These are phyloP conservation scores for Gopherus flavomarginatus DNA, from an alignment of 2,113 vertebrate genomes.

Conservation along the genomic window DNA sequence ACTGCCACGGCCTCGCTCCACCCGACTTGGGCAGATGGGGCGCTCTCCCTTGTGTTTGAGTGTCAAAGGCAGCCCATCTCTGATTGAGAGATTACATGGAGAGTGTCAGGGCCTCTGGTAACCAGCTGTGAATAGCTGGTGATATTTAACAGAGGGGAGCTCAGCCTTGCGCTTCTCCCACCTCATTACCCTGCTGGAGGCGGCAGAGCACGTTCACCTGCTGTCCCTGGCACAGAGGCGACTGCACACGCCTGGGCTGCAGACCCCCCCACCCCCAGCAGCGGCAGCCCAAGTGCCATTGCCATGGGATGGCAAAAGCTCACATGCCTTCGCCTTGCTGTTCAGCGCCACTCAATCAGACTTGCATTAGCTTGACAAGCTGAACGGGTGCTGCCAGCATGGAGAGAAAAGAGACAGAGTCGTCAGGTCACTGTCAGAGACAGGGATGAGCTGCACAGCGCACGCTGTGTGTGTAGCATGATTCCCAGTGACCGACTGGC, in stretches of 20 bases:
- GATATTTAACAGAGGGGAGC: background rate
- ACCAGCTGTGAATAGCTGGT: constrained; percentile 2
- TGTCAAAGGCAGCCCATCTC: rapidly evolving
- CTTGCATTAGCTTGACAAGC: background rate
- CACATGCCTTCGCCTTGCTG: background rate
- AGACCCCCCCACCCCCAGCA: background rate
- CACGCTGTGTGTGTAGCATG: background rate
- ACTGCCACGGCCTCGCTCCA: background rate
- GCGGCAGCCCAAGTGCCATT: background rate
- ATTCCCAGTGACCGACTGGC: background rate
- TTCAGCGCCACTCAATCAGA: background rate
- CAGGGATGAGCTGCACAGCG: background rate
- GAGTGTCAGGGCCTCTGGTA: background rate
- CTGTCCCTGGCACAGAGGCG: background rate
- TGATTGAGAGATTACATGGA: background rate
- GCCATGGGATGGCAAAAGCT: background rate
- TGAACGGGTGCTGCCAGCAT: background rate
- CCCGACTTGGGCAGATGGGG: background rate
- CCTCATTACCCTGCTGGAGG: background rate
- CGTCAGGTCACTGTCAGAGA: background rate
- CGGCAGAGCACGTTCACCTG: background rate
- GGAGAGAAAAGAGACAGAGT: background rate
- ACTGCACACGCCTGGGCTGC: background rate
- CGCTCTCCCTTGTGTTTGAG: background rate
- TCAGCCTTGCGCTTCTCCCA: background rate